phyloP scores from a whole-genome alignment of 2,113 vertebrate genomes.

The Vireo altiloquus region DNA sequence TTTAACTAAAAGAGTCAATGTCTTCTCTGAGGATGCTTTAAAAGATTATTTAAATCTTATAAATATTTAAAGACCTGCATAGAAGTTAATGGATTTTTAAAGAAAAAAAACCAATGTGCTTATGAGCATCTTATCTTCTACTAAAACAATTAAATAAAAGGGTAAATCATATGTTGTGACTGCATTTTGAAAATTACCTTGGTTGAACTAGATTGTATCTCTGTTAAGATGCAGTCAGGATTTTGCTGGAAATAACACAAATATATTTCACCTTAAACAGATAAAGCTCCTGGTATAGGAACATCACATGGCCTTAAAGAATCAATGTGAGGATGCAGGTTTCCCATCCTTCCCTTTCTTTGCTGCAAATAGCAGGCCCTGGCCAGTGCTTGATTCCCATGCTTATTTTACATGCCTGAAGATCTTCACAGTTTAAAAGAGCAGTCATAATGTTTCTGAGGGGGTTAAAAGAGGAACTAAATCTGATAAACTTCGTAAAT shows the following conservation, averaged over 20 bases:
- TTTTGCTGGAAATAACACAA: background rate
- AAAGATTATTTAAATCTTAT: slow-evolving; percentile 30
- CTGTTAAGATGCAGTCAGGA: background rate
- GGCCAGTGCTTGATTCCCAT: too few species aligned
- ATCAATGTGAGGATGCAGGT: background rate
- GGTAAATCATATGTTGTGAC: background rate
- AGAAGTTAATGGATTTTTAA: slow-evolving; percentile 19
- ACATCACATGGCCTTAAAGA: background rate
- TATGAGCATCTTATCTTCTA: background rate
- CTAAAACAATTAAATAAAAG: background rate
- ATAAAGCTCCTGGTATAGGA: background rate
- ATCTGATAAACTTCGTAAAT: background rate
- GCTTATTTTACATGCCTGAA: background rate
- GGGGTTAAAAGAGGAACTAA: background rate
- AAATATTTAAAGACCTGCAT: slow-evolving; percentile 18
- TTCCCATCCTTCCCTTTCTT: background rate
- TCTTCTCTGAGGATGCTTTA: slow-evolving; percentile 4
- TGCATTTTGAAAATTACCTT: background rate
- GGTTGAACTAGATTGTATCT: background rate
- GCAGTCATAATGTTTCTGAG: background rate
- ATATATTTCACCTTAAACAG: background rate
- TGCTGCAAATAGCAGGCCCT: background rate
- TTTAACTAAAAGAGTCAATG: background rate
- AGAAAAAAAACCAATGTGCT: background rate
- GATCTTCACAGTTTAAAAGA: background rate